phyloP scores from a whole-genome alignment of 2,113 vertebrate genomes.

The Hypocryptadius cinnamomeus region DNA sequence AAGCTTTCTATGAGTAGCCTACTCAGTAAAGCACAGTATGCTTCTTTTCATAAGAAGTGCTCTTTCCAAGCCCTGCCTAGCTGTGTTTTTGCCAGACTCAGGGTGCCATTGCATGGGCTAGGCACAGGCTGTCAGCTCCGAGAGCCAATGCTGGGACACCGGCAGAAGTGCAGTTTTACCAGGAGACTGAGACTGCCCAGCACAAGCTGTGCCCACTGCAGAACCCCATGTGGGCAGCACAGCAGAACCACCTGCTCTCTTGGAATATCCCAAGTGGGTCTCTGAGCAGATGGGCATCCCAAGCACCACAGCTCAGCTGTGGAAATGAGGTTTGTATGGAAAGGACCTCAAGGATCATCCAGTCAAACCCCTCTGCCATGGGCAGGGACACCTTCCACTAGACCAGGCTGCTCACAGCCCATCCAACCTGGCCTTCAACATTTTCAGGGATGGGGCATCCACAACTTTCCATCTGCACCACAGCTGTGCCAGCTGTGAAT shows the following conservation, averaged over 20 bases:
- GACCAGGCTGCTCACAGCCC: neutral
- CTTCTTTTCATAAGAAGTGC: neutral
- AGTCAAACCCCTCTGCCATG: neutral
- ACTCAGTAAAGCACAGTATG: neutral
- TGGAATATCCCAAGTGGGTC: fast-evolving
- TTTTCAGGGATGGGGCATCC: neutral
- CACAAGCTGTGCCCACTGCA: neutral
- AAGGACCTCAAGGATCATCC: neutral
- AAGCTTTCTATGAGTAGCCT: neutral
- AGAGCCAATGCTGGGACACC: neutral
- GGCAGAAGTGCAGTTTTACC: neutral
- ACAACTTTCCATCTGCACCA: neutral
- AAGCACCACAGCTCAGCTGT: neutral
- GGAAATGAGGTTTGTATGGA: neutral
- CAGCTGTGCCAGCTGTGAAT: neutral
- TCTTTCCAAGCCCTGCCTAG: neutral
- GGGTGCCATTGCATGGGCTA: neutral
- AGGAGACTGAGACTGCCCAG: neutral
- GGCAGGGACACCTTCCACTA: neutral
- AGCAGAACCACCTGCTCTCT: neutral
- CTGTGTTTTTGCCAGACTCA: neutral
- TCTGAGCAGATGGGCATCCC: neutral
- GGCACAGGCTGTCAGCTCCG: neutral
- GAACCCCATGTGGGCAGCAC: neutral
- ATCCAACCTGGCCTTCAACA: neutral